Percentiles rank a stretch among this genome's conserved stretches.
phyloP scores from a whole-genome alignment of 2,797 vertebrate species.

The Lycodopsis pacificus region DNA sequence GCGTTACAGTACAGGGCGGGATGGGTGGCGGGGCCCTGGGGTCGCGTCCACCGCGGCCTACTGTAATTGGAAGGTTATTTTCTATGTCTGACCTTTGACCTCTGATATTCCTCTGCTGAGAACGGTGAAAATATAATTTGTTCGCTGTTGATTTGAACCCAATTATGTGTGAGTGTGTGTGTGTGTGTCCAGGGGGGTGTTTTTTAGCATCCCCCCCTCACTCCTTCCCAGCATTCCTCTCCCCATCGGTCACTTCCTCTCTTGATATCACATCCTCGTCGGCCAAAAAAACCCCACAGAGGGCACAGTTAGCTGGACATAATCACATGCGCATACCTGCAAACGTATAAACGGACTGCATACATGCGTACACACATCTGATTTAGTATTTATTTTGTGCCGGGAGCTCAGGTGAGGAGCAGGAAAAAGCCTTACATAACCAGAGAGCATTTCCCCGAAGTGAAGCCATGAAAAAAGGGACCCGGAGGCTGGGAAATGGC shows the following conservation, averaged over 20 bases:
- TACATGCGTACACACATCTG: not conserved
- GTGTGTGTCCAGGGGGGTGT: constrained; percentile 39
- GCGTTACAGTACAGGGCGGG: constrained; percentile 9
- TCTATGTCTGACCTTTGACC: constrained; percentile 47
- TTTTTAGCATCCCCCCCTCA: constrained; percentile 19
- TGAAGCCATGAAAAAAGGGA: constrained; percentile 43
- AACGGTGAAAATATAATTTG: constrained; percentile 39
- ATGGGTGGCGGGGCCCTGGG: constrained; percentile 13
- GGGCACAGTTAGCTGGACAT: not conserved
- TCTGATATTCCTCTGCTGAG: constrained; percentile 47
- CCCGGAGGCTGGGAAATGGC: constrained; percentile 32
- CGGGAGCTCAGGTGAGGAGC: constrained; percentile 53
- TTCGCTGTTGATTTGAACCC: not conserved
- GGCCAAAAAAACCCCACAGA: constrained; percentile 28
- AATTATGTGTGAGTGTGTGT: constrained; percentile 6
- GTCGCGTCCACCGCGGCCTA: constrained; percentile 42
- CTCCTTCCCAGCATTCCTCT: constrained; percentile 75
- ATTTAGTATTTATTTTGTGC: not conserved
- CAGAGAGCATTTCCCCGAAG: constrained; percentile 34
- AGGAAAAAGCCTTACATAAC: constrained; percentile 53
- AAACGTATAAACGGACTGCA: constrained; percentile 5
- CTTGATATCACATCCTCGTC: constrained; percentile 67
- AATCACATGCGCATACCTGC: constrained; percentile 22
- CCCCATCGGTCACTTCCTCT: constrained; percentile 77
- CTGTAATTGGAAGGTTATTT: constrained; percentile 62